Conservation (phyloP, 2,888 invertebrate species). For the Aporophyla lueneburgensis region DNA sequence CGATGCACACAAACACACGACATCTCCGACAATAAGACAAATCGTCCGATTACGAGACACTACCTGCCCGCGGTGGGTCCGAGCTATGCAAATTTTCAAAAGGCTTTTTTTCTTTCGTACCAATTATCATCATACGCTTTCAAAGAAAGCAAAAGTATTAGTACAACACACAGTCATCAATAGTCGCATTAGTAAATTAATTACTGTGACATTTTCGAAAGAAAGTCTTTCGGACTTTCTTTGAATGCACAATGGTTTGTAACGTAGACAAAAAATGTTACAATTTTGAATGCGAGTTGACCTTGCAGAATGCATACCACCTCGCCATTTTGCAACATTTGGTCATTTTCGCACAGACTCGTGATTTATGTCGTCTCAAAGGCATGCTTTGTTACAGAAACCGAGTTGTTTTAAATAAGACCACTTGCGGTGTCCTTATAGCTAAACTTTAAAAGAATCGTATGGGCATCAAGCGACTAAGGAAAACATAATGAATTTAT, state of each 20-base stretch:
- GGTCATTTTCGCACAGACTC: constrained; percentile 84
- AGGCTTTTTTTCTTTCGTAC: constrained; percentile 73
- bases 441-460: constrained; percentile 74
- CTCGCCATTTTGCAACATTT: constrained; percentile 84
- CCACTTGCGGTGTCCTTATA: constrained; percentile 86
- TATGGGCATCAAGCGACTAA: constrained; percentile 73
- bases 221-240: constrained; percentile 84
- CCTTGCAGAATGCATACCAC: constrained; percentile 80
- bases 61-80: constrained; percentile 88
- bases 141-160: constrained; percentile 87
- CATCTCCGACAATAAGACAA: constrained; percentile 89
- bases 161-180: constrained; percentile 72
- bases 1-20: constrained; percentile 88
- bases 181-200: constrained; percentile 86
- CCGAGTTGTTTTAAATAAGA: constrained; percentile 83
- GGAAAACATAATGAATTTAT: constrained; percentile 79
- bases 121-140: constrained; percentile 79
- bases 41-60: constrained; percentile 88
- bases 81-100: constrained; percentile 82
- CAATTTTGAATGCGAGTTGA: constrained; percentile 80
- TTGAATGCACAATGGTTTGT: constrained; percentile 73
- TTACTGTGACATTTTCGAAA: constrained; percentile 82
- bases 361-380: constrained; percentile 84
- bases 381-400: constrained; percentile 80
- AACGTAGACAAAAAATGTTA: constrained; percentile 72